Base-by-base conservation (phyloP, 2,888 invertebrate genomes). In the Epicampocera succincta region DNA sequence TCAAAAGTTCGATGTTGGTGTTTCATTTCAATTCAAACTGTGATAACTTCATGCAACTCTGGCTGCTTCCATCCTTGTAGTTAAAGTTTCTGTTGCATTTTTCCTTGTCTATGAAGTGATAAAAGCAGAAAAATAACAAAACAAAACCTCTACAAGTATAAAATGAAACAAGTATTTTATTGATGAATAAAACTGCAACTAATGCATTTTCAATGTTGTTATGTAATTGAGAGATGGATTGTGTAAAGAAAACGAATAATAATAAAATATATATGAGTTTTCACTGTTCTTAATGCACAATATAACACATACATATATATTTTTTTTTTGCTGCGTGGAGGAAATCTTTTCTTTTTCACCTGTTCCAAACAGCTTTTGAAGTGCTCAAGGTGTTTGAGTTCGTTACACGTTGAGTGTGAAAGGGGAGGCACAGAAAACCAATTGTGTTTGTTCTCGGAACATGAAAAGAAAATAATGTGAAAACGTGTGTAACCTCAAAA, bases 161-260 rank as follows among this genome's bases (percentile, higher is more conserved):
- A 71, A 69, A 40, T 40, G 21, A 48, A 69, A 75, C 29, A 74
- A n/a, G 61, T 52, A 75, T 74, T 44, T 21, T 48, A 56, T 66
- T 63, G 78, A 68, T 33, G 66, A 75, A 80, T 72, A 56, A 66
- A 78, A 82, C 71, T 82, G 82, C 78, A 71, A 71, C 71, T 82
- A 82, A 82, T 82, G 82, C 82, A 78, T 78, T 82, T 82, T 82
- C 82, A 71, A 72, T 82, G 82, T 83, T 74, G 78, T 83, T 80
- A 83, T 75, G 80, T 83, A 80, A 83, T 80, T 72, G 80, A 58
- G 33, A 73, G 66, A 76, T 63, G 75, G 58, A 76, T 80, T 68
- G 74, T 82, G 52, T 29, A 82, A 78, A 82, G 60, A 68, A 81
- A 50, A 58, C 40, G 48, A 56, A 50, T 48, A 73, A 68, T 68